Evolutionary conservation across 2,888 invertebrate genomes (phyloP).

Genomic region (Heliconius ethilla): DNA sequence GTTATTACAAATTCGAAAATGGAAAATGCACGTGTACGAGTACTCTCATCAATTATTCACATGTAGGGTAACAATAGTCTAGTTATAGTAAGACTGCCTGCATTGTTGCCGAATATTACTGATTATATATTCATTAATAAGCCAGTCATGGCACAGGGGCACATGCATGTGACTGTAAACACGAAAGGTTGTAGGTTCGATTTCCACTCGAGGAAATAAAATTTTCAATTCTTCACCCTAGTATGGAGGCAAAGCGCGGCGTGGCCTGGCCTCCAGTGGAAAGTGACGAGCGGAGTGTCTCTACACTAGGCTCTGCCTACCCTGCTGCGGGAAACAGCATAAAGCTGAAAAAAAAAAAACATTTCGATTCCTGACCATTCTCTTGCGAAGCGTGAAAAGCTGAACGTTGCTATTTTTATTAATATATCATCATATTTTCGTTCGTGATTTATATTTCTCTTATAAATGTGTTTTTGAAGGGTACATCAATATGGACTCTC

Average conservation of each 20-base stretch:
- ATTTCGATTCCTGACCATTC: neutral
- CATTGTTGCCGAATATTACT: neutral
- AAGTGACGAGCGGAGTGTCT: too few species aligned
- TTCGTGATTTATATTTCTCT: constrained; percentile 12
- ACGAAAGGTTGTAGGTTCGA: too few species aligned
- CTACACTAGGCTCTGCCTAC: too few species aligned
- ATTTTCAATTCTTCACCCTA: too few species aligned
- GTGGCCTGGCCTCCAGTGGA: too few species aligned
- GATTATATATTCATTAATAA: too few species aligned
- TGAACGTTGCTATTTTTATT: constrained; percentile 1
- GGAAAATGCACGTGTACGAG: neutral
- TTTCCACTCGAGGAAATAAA: too few species aligned
- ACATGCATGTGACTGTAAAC: neutral
- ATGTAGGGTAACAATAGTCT: neutral
- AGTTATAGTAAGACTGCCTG: neutral
- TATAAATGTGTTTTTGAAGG: constrained; percentile 17
- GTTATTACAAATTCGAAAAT: neutral
- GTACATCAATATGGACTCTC: constrained; percentile 22
- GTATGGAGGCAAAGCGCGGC: too few species aligned
- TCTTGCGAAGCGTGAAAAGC: neutral
- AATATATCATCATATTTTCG: constrained; percentile 15
- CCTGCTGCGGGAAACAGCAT: neutral
- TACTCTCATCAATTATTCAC: neutral
- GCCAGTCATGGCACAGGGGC: too few species aligned
- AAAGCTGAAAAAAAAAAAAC: neutral